A percentile compares a stretch with the other conserved stretches of the same genome.
Evolutionary conservation across 2,797 vertebrate genomes (phyloP).

Genomic region (Cryptoprocta ferox): DNA sequence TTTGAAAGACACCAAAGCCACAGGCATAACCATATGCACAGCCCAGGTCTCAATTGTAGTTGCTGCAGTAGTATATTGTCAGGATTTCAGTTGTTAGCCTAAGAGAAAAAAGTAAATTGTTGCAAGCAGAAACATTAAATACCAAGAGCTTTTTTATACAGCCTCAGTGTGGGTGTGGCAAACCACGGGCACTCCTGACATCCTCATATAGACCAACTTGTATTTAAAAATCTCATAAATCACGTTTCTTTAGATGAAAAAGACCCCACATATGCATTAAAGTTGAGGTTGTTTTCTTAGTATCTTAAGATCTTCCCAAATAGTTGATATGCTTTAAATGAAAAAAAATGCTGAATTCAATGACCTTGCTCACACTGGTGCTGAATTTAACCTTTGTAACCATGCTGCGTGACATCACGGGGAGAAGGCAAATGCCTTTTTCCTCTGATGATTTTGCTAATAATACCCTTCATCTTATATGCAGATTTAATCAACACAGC

Average conservation of each 20-base stretch:
- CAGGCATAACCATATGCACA: background rate
- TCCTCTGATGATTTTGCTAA: constrained; percentile 53
- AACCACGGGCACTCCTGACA: background rate
- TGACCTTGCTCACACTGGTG: background rate
- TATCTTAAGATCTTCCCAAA: background rate
- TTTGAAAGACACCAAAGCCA: background rate
- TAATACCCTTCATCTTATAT: constrained; percentile 47
- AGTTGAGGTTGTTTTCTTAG: background rate
- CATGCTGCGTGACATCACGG: background rate
- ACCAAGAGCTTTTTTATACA: background rate
- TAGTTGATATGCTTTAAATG: background rate
- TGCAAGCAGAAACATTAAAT: background rate
- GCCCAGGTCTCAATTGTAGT: background rate
- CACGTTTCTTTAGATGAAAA: background rate
- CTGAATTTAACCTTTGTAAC: constrained; percentile 35
- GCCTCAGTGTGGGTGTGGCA: background rate
- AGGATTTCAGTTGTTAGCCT: background rate
- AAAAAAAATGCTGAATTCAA: background rate
- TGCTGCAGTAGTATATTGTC: background rate
- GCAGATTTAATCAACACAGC: constrained; percentile 61
- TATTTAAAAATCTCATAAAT: background rate
- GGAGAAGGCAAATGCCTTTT: background rate
- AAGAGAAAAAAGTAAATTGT: background rate
- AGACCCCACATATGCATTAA: background rate
- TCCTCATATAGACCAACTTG: background rate